A percentile compares a stretch with the other conserved stretches of the same genome.
Conservation (phyloP, 2,797 vertebrate species). For the Masticophis lateralis region DNA sequence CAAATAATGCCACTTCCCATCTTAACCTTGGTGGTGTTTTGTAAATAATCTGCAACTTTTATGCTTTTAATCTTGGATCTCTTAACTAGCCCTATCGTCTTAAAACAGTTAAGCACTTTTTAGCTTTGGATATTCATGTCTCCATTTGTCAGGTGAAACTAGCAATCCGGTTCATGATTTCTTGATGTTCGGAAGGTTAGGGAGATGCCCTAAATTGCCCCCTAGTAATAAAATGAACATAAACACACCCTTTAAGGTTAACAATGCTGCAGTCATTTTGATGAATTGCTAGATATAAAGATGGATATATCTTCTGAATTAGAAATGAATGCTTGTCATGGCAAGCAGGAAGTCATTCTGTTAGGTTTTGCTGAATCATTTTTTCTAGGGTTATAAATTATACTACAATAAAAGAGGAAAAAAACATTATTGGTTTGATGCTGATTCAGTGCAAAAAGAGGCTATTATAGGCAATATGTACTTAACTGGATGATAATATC, state of each 20-base stretch:
- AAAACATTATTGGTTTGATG: conserved; percentile 35
- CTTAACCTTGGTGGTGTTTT: not conserved
- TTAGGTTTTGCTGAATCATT: not conserved
- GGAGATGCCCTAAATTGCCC: conserved; percentile 14
- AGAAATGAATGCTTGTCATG: conserved; percentile 5
- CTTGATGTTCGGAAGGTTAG: conserved; percentile 18
- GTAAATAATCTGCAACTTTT: conserved; percentile 22
- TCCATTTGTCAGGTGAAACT: conserved; percentile 25
- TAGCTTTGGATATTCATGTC: not conserved
- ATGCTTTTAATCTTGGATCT: conserved; percentile 49
- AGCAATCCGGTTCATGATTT: conserved; percentile 22
- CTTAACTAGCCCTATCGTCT: conserved; percentile 35
- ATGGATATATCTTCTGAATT: not conserved
- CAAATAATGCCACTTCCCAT: conserved; percentile 43
- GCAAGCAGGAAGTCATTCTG: conserved; percentile 2
- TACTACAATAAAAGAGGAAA: not conserved
- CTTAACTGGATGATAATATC: conserved; percentile 17
- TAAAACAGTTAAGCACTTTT: conserved; percentile 54
- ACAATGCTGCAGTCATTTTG: not conserved
- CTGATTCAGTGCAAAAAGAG: conserved; percentile 69
- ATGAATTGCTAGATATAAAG: not conserved
- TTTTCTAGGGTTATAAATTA: not conserved
- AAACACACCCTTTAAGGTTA: not conserved
- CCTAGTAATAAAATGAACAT: not conserved
- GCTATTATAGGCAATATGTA: conserved; percentile 14